phyloP scores from a whole-genome alignment of 1,140 invertebrate genomes.

The Pissodes strobi region DNA sequence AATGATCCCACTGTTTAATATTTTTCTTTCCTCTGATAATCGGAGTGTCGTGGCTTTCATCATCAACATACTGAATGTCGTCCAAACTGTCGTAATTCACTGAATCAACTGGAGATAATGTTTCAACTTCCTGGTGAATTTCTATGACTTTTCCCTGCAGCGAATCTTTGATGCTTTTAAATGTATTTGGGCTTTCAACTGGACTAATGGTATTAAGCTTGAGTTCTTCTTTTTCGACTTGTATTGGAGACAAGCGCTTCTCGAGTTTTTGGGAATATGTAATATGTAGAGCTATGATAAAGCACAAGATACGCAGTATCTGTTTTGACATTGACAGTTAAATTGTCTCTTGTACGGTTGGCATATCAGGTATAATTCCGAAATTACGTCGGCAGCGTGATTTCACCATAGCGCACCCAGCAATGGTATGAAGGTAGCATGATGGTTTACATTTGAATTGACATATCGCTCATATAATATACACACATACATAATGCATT shows the following conservation, averaged over 20 bases:
- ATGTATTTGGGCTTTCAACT: neutral
- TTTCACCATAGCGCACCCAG: too few relatives aligned
- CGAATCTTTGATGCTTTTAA: neutral
- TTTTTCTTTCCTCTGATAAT: slow-evolving; percentile 25
- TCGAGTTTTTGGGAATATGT: neutral
- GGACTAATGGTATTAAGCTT: too few relatives aligned
- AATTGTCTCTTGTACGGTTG: too few relatives aligned
- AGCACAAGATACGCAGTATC: neutral
- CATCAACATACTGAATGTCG: slow-evolving; percentile 19
- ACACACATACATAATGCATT: too few relatives aligned
- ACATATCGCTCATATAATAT: too few relatives aligned
- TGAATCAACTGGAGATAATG: neutral
- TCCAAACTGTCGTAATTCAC: slow-evolving; percentile 31
- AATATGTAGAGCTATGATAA: neutral
- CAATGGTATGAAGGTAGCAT: too few relatives aligned
- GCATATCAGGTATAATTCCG: too few relatives aligned
- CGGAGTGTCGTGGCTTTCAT: neutral
- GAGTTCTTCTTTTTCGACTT: neutral
- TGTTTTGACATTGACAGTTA: neutral
- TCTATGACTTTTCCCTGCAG: neutral
- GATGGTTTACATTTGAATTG: too few relatives aligned
- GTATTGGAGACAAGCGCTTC: slow-evolving; percentile 9
- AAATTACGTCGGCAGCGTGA: too few relatives aligned
- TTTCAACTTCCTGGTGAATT: neutral
- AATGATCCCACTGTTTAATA: slow-evolving; percentile 57